Evolutionary conservation across 2,888 invertebrate species (phyloP).

Genomic region (Vesta saturnalis): DNA sequence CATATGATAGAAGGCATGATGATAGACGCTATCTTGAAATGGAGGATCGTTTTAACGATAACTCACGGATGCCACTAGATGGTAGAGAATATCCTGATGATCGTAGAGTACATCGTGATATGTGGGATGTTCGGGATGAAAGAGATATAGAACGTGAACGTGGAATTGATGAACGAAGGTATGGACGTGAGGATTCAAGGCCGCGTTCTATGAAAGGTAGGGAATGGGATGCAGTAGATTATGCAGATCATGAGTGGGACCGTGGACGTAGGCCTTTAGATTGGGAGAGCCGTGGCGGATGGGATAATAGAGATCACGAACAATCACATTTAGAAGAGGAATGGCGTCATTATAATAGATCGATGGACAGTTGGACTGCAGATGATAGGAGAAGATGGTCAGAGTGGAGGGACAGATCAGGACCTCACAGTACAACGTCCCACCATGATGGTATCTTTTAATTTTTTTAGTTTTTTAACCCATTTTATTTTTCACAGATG

Average conservation of each 20-base stretch:
- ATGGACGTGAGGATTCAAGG: conserved; percentile 52
- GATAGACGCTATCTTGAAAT: conserved; percentile 56
- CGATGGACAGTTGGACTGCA: conserved; percentile 59
- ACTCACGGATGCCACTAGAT: conserved; percentile 50
- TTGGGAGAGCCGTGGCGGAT: conserved; percentile 62
- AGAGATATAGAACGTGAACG: conserved; percentile 53
- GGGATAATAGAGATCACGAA: conserved; percentile 58
- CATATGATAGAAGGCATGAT: conserved; percentile 56
- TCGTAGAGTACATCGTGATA: conserved; percentile 53
- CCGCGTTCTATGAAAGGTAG: conserved; percentile 50
- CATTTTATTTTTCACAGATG: conserved; percentile 20
- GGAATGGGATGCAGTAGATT: conserved; percentile 58
- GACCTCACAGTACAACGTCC: conserved; percentile 62
- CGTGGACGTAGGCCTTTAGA: conserved; percentile 65
- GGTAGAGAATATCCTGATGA: conserved; percentile 57
- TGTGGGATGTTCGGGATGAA: conserved; percentile 59
- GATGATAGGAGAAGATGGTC: conserved; percentile 67
- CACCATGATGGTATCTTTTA: conserved; percentile 50
- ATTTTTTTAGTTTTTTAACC: background rate
- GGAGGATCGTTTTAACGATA: conserved; percentile 57
- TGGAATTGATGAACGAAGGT: conserved; percentile 54
- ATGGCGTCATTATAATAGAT: conserved; percentile 58
- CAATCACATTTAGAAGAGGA: conserved; percentile 56
- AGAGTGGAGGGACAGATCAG: conserved; percentile 60
- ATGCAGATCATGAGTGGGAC: conserved; percentile 63